phyloP scores from a whole-genome alignment of 2,797 vertebrate species.

The Anniella stebbinsi region DNA sequence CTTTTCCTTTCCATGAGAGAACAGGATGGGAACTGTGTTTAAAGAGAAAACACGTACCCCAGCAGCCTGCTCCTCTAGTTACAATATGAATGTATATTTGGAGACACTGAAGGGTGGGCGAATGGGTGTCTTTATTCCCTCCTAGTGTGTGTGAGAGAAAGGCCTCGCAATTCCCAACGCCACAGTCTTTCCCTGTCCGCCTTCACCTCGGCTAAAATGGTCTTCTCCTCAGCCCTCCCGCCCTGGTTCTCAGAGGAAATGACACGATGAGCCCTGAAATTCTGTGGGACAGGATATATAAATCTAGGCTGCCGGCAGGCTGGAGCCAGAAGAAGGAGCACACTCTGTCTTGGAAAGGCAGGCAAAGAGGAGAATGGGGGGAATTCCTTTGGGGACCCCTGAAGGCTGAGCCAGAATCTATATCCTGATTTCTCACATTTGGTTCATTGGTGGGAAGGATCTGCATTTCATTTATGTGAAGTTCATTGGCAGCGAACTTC shows the following conservation, averaged over 20 bases:
- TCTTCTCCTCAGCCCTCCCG: slow-evolving; percentile 33
- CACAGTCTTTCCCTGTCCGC: slow-evolving; percentile 51
- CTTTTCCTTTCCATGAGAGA: slow-evolving; percentile 51
- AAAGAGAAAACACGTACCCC: slow-evolving; percentile 55
- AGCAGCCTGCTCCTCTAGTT: slow-evolving; percentile 47
- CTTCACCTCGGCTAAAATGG: slow-evolving; percentile 41
- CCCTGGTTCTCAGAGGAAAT: slow-evolving; percentile 72
- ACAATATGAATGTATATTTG: slow-evolving; percentile 15
- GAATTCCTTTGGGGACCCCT: background rate
- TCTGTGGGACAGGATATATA: slow-evolving; percentile 72
- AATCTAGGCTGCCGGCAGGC: background rate
- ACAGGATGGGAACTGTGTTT: slow-evolving; percentile 3
- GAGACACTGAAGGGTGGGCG: slow-evolving; percentile 47
- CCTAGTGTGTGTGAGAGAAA: slow-evolving; percentile 18
- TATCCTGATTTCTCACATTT: background rate
- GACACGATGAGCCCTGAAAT: slow-evolving; percentile 63
- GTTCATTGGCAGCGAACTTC: background rate
- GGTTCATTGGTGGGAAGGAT: background rate
- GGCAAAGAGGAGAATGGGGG: background rate
- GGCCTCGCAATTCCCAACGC: background rate
- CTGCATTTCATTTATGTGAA: background rate
- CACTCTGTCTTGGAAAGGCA: background rate
- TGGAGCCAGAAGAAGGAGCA: slow-evolving; percentile 7
- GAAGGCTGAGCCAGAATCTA: background rate
- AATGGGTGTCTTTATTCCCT: slow-evolving; percentile 33